Evolutionary conservation across 2,888 invertebrate genomes (phyloP), one percentile per base, ranked within the genome.

Genomic region (Drosophila aldrichi): DNA sequence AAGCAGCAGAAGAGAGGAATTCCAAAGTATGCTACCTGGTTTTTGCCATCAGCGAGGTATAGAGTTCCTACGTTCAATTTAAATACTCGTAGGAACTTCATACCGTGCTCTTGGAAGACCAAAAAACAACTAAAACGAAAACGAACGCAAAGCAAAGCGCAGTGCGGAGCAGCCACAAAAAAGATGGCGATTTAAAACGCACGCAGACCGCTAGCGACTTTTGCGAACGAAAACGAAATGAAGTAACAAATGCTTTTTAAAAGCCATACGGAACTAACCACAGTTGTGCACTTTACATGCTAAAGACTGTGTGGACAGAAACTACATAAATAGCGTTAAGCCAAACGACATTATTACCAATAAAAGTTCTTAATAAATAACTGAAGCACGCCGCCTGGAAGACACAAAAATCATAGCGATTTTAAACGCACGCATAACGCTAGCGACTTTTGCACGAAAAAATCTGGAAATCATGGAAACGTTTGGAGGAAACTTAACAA

Each of bases 71-170:
- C 97, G 97, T 92, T 91, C 88, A 81, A 80, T 89, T 88, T 89
- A 96, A 94, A 94, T 92, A 94, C 94, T 94, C 95, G 97, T 97
- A 97, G 97, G 97, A 97, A 97, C 97, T 97, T 97, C 97, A 97
- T 97, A 97, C 97, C 97, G 97, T 97, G 97, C 97, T 97, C 97
- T 97, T 97, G 97, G 97, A 96, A 95, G 94, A 95, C 96, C 96
- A 95, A 94, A 94, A 92, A 84, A 92, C 94, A 93, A 91, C 92
- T 40, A 52, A 49, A 25, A 22, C 32, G 16, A 6, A n/a, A n/a
- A 32, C 14, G 32, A 32, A 10, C 32, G 32, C 32, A 32, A 32
- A 3, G 55, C 9, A 29, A 9, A 46, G 16, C 44, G 44, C 25
- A 46, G 46, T 16, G 20, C 25, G 10, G n/a, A n/a, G 43, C 5